Conservation (phyloP, 2,888 invertebrate genomes). For the Drosophila austrosaltans region DNA sequence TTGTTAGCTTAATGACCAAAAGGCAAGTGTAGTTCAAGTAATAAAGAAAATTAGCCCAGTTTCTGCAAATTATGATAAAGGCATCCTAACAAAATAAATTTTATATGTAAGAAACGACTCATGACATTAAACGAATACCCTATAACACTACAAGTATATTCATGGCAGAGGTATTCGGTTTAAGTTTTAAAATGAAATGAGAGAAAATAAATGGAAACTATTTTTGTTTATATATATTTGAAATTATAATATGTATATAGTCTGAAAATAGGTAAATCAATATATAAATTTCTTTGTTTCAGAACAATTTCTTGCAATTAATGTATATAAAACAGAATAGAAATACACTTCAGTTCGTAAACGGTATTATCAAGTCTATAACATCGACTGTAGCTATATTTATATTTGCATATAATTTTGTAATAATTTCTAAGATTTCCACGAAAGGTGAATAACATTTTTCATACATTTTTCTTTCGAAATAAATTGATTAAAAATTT, state of each 20-base stretch:
- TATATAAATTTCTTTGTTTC: too few relatives aligned
- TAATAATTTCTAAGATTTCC: slow-evolving; percentile 7
- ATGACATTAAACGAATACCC: background rate
- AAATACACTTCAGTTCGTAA: too few relatives aligned
- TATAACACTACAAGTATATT: background rate
- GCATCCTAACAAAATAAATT: slow-evolving; percentile 7
- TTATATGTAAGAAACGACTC: background rate
- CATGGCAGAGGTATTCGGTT: background rate
- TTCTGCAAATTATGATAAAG: slow-evolving; percentile 12
- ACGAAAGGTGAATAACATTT: slow-evolving; percentile 6
- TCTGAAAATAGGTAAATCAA: too few relatives aligned
- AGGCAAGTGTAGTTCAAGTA: slow-evolving; percentile 13
- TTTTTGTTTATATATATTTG: too few relatives aligned
- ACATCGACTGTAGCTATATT: too few relatives aligned
- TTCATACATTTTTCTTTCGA: background rate
- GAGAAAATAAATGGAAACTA: too few relatives aligned
- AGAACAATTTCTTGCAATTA: too few relatives aligned
- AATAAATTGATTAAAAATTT: slow-evolving; percentile 13
- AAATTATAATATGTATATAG: too few relatives aligned
- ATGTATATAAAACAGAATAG: too few relatives aligned
- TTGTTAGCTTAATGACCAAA: slow-evolving; percentile 38
- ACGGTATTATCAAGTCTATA: background rate
- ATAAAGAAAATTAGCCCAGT: slow-evolving; percentile 13
- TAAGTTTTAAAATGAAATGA: too few relatives aligned
- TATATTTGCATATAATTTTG: background rate